These are phyloP conservation scores for Cecidostiba fungosa DNA, from an alignment of 2,888 invertebrate genomes.

Conservation along the genomic window DNA sequence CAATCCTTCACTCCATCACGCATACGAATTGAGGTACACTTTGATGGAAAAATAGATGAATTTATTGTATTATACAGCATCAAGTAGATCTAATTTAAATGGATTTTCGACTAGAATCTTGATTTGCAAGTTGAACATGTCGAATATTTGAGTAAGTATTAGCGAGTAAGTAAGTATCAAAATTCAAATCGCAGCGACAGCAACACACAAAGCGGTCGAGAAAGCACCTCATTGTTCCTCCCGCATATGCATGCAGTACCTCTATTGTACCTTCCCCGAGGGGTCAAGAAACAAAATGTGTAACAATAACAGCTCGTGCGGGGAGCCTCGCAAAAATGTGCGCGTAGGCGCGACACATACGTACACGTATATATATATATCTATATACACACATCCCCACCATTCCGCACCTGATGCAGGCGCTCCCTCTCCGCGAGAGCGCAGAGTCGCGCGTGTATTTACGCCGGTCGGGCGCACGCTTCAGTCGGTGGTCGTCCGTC, in stretches of 20 bases:
- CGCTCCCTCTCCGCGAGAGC: constrained; percentile 23
- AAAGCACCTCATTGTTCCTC: constrained; percentile 9
- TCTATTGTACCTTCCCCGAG: too few relatives aligned
- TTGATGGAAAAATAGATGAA: not conserved
- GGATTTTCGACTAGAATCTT: too few relatives aligned
- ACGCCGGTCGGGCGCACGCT: constrained; percentile 46
- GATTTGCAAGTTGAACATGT: too few relatives aligned
- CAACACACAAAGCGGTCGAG: not conserved
- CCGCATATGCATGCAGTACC: too few relatives aligned
- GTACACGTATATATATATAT: not conserved
- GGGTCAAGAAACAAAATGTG: constrained; percentile 32
- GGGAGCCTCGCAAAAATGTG: not conserved
- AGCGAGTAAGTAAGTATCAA: too few relatives aligned
- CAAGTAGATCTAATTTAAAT: not conserved
- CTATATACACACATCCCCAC: not conserved
- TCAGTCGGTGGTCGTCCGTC: constrained; percentile 62
- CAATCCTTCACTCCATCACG: not conserved
- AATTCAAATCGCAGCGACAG: too few relatives aligned
- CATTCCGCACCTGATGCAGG: not conserved
- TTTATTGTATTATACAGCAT: not conserved
- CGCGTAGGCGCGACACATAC: not conserved
- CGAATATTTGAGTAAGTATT: too few relatives aligned
- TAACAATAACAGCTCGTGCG: constrained; percentile 2
- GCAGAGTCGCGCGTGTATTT: constrained; percentile 40
- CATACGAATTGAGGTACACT: not conserved